Conservation (phyloP, 1,140 invertebrate species). For the Heliconius hermathena region DNA sequence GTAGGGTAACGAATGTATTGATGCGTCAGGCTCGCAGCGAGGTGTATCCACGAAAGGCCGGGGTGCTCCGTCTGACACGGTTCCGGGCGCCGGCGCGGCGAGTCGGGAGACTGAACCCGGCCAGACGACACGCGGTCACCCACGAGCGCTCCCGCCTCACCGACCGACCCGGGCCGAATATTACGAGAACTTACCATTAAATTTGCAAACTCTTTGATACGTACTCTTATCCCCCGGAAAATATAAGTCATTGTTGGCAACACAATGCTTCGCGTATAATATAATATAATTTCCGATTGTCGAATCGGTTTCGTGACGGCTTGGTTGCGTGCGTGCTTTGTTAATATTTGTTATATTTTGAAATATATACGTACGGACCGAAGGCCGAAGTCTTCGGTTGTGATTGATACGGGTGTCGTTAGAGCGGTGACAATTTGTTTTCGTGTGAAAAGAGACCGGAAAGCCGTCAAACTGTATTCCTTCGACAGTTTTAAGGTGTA, state of each 20-base stretch:
- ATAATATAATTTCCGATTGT: conserved; percentile 59
- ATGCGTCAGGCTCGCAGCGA: conserved; percentile 64
- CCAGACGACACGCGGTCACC: conserved; percentile 75
- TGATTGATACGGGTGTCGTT: background rate
- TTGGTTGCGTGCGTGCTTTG: background rate
- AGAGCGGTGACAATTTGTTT: background rate
- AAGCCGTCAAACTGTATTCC: conserved; percentile 79
- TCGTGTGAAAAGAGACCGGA: conserved; percentile 41
- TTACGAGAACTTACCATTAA: conserved; percentile 33
- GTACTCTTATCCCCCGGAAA: background rate
- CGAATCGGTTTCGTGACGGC: conserved; percentile 42
- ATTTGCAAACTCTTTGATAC: background rate
- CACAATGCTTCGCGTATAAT: conserved; percentile 65
- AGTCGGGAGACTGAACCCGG: conserved; percentile 65
- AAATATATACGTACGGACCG: background rate
- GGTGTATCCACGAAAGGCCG: conserved; percentile 69
- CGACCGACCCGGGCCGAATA: conserved; percentile 10
- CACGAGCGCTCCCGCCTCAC: conserved; percentile 59
- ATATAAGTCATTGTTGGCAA: conserved; percentile 51
- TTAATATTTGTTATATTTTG: background rate
- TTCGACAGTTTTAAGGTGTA: conserved; percentile 79
- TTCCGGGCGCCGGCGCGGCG: conserved; percentile 78
- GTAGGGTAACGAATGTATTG: conserved; percentile 63
- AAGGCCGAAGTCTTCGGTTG: background rate
- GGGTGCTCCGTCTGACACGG: conserved; percentile 73